Base-by-base conservation (phyloP, 2,888 invertebrate genomes). In the Catocala sponsa region DNA sequence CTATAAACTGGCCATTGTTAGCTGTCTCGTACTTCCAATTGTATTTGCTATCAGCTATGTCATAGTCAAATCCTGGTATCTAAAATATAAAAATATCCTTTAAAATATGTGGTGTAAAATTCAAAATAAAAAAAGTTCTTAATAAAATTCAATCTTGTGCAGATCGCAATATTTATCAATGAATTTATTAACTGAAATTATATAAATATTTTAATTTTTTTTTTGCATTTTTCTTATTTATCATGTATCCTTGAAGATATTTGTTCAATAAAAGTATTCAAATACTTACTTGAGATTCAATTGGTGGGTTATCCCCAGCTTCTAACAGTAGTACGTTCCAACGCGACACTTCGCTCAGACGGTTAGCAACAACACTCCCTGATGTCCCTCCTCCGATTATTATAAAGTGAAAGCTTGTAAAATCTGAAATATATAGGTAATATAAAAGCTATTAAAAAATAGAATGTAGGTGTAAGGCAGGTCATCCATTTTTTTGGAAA, bases 1-100 rank as follows among this genome's bases (percentile, higher is more conserved):
- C 97, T 0, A 96, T 95, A 51, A 94, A n/a, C n/a, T n/a, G 95
- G 25, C 96, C 96, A 80, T 97, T 96, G 0, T 97, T 97, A 77
- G 97, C 97, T 0, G 97, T 97, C 84, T 96, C 96, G 86, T 98
- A 98, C 81, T 97, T 96, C 98, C 98, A 98, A 83, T 98, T 98
- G 62, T 97, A 88, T 80, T 81, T 55, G 12, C 84, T 91, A 78
- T 96, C 54, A 48, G 59, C 78, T 12, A 86, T 43, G 1, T 32
- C 33, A 42, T 51, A 58, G 7, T 75, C 63, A 25, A 84, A 52
- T 5, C 63, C 66, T 9, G 87, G 88, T 55, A 85, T 74, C 87
- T 88, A 63, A 76, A 74, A 38, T 6, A 9, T 38, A 6, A 38
- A n/a, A 25, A 25, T 25, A 25, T 25, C 25, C 25, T 25, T 25